Conservation (phyloP, 2,888 invertebrate species). For the Cosmia pyralina region DNA sequence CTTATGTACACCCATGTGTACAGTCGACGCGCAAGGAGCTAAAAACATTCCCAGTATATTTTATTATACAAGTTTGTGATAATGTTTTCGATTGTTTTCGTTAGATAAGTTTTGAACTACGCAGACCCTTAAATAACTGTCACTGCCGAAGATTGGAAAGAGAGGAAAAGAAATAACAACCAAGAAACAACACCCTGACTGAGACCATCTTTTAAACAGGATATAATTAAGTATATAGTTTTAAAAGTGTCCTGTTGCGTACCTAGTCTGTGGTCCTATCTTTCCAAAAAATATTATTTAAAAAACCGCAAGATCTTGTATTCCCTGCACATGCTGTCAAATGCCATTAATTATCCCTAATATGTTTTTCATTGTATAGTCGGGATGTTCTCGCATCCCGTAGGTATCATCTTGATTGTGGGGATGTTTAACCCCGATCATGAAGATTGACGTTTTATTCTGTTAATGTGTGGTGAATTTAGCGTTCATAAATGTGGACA, state of each 20-base stretch:
- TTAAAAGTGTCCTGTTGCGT: conserved; percentile 3
- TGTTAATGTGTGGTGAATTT: conserved; percentile 61
- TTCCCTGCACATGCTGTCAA: background rate
- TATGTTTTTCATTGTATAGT: conserved; percentile 42
- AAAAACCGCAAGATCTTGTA: background rate
- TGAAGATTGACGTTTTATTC: conserved; percentile 82
- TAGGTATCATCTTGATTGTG: conserved; percentile 78
- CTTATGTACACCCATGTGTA: too few species aligned
- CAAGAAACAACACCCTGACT: background rate
- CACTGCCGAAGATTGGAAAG: background rate
- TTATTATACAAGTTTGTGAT: background rate
- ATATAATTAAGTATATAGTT: too few species aligned
- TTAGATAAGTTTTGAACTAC: background rate
- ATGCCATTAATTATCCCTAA: conserved; percentile 43
- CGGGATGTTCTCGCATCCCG: conserved; percentile 77
- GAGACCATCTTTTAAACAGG: background rate
- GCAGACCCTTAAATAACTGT: background rate
- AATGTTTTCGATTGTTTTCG: background rate
- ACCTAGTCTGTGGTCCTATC: background rate
- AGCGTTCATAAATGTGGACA: conserved; percentile 23
- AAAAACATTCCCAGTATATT: background rate
- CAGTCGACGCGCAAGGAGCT: too few species aligned
- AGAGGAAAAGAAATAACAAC: background rate
- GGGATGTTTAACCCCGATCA: conserved; percentile 68
- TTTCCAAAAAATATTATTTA: background rate